Percentiles rank a stretch among this genome's conserved stretches.
Evolutionary conservation across 2,797 vertebrate species (phyloP).

Genomic region (Percopsis omiscomaycus): DNA sequence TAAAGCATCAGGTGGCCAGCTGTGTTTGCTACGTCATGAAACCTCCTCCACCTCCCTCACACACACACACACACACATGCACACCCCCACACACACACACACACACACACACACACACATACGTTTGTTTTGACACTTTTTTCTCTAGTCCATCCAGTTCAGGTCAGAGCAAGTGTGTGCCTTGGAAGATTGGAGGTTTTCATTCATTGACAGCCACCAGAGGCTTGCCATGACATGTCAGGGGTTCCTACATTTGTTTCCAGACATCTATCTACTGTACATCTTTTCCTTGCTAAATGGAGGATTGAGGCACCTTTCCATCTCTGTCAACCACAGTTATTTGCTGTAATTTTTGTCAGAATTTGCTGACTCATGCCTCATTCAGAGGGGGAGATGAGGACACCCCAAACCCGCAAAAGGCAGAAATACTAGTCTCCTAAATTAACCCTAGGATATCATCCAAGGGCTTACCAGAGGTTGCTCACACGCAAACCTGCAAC

Average conservation of each 20-base stretch:
- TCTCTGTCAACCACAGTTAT: neutral
- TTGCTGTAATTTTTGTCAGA: neutral
- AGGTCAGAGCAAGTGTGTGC: neutral
- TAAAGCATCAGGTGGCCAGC: conserved; percentile 63
- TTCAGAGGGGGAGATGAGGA: too few relatives aligned
- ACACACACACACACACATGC: neutral
- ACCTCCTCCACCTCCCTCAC: conserved; percentile 8
- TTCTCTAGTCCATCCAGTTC: conserved; percentile 9
- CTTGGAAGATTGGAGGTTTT: neutral
- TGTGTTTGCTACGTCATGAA: conserved; percentile 60
- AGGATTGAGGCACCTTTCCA: neutral
- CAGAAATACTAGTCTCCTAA: too few relatives aligned
- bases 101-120: neutral
- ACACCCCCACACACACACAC: neutral
- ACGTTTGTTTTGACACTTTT: conserved; percentile 5
- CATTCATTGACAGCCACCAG: neutral
- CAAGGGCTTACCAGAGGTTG: conserved; percentile 9
- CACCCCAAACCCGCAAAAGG: too few relatives aligned
- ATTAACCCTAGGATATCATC: too few relatives aligned
- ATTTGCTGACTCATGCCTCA: too few relatives aligned
- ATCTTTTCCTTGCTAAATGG: neutral
- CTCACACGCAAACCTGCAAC: conserved; percentile 36
- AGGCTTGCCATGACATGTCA: neutral
- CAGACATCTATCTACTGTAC: neutral
- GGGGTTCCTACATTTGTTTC: neutral